These are phyloP conservation scores for Drosophila baimaii DNA, from an alignment of 1,140 invertebrate genomes.

Conservation along the genomic window DNA sequence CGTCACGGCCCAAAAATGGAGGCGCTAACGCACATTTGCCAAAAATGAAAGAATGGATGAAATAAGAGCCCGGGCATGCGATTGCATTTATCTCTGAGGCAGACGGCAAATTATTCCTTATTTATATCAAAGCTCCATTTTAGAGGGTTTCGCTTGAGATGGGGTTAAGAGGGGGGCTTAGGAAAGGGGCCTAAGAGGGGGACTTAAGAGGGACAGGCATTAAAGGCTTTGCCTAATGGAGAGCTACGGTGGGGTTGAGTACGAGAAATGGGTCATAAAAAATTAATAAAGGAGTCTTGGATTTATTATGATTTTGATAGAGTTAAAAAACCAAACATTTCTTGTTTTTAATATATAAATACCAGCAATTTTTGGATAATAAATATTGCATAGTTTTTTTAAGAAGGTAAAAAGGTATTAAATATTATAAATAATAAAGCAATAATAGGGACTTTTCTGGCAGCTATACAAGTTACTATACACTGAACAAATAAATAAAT, in stretches of 20 bases:
- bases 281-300: not conserved
- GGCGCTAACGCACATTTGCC: conserved; percentile 71
- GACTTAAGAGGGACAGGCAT: conserved; percentile 37
- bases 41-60: conserved; percentile 39
- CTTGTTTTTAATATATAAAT: not conserved
- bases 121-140: conserved; percentile 52
- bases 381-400: not conserved
- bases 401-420: too few species aligned
- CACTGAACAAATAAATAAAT: too few species aligned
- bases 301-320: not conserved
- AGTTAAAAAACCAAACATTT: not conserved
- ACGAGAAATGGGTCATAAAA: not conserved
- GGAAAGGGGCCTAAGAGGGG: conserved; percentile 31
- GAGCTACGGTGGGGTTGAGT: conserved; percentile 40
- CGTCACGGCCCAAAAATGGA: conserved; percentile 47
- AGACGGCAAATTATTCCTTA: conserved; percentile 59
- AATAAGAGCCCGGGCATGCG: conserved; percentile 18
- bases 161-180: conserved; percentile 41
- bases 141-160: conserved; percentile 43
- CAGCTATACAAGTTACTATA: too few species aligned
- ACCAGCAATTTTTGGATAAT: not conserved
- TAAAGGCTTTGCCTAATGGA: conserved; percentile 54
- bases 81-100: conserved; percentile 62
- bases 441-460: too few species aligned
- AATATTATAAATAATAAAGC: too few species aligned